phyloP scores from a whole-genome alignment of 2,113 vertebrate genomes.

The Lipotes vexillifer region DNA sequence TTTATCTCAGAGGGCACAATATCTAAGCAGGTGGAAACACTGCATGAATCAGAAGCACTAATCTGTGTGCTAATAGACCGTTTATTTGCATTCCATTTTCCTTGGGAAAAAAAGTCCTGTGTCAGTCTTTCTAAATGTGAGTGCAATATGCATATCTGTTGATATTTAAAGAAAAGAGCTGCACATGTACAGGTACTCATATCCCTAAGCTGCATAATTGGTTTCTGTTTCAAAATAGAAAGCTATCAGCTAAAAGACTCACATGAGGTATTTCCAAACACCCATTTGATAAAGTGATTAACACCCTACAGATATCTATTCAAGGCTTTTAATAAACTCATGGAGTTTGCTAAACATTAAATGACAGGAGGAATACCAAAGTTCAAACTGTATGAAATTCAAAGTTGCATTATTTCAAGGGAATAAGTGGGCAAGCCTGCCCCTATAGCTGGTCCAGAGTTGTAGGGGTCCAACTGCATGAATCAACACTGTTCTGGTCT shows the following conservation, averaged over 20 bases:
- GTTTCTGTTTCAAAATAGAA: slow-evolving; percentile 41
- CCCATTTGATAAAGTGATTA: slow-evolving; percentile 34
- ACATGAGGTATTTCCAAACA: slow-evolving; percentile 22
- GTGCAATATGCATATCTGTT: slow-evolving; percentile 29
- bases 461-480: background rate
- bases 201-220: background rate
- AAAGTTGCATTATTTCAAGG: background rate
- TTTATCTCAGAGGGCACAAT: background rate
- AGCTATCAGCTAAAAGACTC: slow-evolving; percentile 13
- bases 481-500: background rate
- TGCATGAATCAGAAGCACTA: background rate
- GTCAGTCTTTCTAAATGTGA: slow-evolving; percentile 48
- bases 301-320: slow-evolving; percentile 1
- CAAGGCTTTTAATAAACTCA: slow-evolving; percentile 17
- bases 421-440: background rate
- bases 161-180: slow-evolving; percentile 43
- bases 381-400: background rate
- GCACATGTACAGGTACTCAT: background rate
- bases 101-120: background rate
- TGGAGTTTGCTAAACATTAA: slow-evolving; percentile 21
- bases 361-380: background rate
- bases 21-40: background rate
- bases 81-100: slow-evolving; percentile 36
- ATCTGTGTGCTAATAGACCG: slow-evolving; percentile 8
- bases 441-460: background rate